Conservation (phyloP, 2,797 vertebrate species). For the Lateolabrax maculatus region DNA sequence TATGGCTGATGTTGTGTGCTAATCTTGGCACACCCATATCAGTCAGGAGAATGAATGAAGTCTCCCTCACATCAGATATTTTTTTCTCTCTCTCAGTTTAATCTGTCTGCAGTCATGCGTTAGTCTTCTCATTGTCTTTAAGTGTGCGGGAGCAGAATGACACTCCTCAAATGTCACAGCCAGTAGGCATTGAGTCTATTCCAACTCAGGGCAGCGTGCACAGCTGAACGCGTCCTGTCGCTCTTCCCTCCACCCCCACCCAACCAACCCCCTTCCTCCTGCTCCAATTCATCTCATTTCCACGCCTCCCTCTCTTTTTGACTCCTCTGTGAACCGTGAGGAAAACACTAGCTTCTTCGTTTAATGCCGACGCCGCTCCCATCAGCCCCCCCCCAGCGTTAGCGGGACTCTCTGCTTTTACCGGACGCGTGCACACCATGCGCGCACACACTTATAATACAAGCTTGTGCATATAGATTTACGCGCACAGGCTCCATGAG, state of each 20-base stretch:
- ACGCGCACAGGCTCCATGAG: not conserved
- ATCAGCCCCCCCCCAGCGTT: slow-evolving; percentile 18
- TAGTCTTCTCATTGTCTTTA: slow-evolving; percentile 45
- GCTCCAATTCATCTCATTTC: slow-evolving; percentile 62
- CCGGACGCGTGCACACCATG: not conserved
- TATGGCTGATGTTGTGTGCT: not conserved
- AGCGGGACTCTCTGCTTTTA: slow-evolving; percentile 4
- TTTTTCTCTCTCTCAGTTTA: slow-evolving; percentile 32
- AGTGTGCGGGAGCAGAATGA: slow-evolving; percentile 29
- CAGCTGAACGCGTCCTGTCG: slow-evolving; percentile 25
- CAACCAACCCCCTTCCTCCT: slow-evolving; percentile 12
- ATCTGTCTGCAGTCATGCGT: slow-evolving; percentile 36
- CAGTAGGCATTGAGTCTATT: slow-evolving; percentile 28
- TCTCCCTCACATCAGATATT: not conserved
- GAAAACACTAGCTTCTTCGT: slow-evolving; percentile 53
- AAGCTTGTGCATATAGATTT: not conserved
- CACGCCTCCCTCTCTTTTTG: slow-evolving; percentile 54
- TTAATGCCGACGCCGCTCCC: slow-evolving; percentile 20
- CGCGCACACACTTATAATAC: not conserved
- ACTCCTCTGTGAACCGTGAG: slow-evolving; percentile 65
- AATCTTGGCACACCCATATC: slow-evolving; percentile 2
- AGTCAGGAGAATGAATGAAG: slow-evolving; percentile 13
- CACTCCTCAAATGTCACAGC: slow-evolving; percentile 46
- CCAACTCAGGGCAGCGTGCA: slow-evolving; percentile 8
- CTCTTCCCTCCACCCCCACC: not conserved